These are phyloP conservation scores for Nothura maculosa DNA, from an alignment of 2,797 vertebrate genomes.

Conservation along the genomic window DNA sequence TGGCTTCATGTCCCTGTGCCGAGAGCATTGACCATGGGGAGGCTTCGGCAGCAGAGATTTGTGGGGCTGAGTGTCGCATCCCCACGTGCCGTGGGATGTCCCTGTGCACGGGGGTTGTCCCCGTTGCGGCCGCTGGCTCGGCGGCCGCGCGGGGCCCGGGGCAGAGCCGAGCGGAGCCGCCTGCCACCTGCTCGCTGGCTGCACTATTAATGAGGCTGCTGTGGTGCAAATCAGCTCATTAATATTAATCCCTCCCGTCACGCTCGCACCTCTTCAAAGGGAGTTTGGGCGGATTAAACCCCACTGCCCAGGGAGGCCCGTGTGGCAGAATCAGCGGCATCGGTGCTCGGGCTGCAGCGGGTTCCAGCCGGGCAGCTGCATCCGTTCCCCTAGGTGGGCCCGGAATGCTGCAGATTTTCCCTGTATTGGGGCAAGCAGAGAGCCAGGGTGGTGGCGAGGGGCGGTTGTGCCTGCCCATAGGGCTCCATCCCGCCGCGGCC, in stretches of 20 bases:
- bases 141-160: neutral
- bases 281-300: neutral
- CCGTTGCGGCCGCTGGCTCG: accelerated
- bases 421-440: no score
- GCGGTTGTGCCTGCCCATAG: neutral
- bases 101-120: accelerated
- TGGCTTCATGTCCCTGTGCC: neutral
- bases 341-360: neutral
- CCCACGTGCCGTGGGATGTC: neutral
- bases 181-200: neutral
- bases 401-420: neutral
- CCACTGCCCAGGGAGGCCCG: neutral
- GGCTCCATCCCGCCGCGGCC: neutral
- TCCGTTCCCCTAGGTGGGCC: neutral
- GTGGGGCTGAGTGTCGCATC: neutral
- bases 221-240: neutral
- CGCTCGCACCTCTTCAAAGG: neutral
- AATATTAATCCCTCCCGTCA: slow-evolving; percentile 37
- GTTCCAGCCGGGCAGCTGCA: neutral
- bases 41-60: neutral
- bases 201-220: neutral
- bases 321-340: neutral
- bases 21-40: accelerated
- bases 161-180: accelerated
- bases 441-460: no score